Conservation (phyloP, 2,888 invertebrate species). For the Agrilus cyanescens region DNA sequence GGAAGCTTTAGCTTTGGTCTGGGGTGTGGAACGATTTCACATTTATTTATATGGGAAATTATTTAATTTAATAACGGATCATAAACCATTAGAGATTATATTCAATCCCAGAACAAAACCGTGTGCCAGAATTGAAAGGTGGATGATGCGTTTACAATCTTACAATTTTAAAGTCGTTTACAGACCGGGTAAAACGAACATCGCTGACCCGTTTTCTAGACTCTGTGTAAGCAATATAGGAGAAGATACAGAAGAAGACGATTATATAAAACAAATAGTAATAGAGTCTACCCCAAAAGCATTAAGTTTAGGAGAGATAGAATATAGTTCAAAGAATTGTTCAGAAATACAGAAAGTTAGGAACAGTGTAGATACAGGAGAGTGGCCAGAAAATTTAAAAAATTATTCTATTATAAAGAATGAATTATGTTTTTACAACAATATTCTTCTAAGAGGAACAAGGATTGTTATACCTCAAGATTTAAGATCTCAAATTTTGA, state of each 20-base stretch:
- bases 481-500: constrained; percentile 8
- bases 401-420: neutral
- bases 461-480: constrained; percentile 8
- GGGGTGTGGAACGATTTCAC: constrained; percentile 24
- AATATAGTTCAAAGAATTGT: neutral
- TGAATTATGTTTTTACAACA: neutral
- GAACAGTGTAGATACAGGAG: neutral
- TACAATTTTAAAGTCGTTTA: constrained; percentile 13
- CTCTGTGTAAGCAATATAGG: no score
- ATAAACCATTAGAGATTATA: constrained; percentile 26
- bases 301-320: constrained; percentile 4
- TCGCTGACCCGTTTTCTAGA: neutral
- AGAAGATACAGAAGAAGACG: no score
- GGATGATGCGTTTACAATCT: constrained; percentile 13
- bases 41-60: constrained; percentile 16
- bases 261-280: constrained; percentile 11
- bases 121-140: constrained; percentile 14
- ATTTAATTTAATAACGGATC: constrained; percentile 20
- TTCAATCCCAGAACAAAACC: constrained; percentile 20
- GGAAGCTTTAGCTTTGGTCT: constrained; percentile 30
- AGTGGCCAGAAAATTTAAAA: neutral
- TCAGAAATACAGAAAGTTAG: neutral
- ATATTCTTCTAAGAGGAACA: constrained; percentile 6
- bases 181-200: constrained; percentile 9
- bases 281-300: constrained; percentile 12